Evolutionary conservation across 2,888 invertebrate species (phyloP).

Genomic region (Drosophila kuntzei): DNA sequence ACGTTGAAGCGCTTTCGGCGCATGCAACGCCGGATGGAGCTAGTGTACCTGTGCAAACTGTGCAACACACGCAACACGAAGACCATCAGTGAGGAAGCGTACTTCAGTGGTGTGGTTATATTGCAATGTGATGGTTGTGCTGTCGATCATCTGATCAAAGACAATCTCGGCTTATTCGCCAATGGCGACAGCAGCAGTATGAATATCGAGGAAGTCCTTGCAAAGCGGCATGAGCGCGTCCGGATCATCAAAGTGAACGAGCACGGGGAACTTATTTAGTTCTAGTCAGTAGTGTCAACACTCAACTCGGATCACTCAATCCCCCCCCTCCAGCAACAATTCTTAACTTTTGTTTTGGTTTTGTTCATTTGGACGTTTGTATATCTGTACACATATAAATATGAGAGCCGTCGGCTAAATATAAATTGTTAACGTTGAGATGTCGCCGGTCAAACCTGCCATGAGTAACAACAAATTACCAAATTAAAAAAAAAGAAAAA

Average conservation of each 20-base stretch:
- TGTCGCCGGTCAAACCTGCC: constrained; percentile 31
- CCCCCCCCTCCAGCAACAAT: constrained; percentile 6
- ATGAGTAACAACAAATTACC: constrained; percentile 40
- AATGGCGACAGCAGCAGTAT: constrained; percentile 72
- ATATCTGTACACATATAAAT: constrained; percentile 31
- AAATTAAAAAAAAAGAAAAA: constrained; percentile 4
- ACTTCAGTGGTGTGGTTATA: constrained; percentile 82
- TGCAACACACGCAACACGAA: constrained; percentile 83
- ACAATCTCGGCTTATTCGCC: constrained; percentile 83
- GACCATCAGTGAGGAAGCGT: constrained; percentile 83
- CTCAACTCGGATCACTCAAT: not conserved
- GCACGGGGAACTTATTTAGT: constrained; percentile 82
- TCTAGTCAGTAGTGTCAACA: constrained; percentile 59
- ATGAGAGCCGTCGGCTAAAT: constrained; percentile 52
- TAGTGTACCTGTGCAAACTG: constrained; percentile 83
- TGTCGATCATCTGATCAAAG: constrained; percentile 83
- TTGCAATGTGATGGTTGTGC: constrained; percentile 84
- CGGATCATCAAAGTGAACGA: constrained; percentile 82
- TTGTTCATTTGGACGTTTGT: constrained; percentile 37
- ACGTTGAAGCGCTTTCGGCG: constrained; percentile 77
- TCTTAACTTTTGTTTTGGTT: constrained; percentile 33
- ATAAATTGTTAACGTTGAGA: constrained; percentile 35
- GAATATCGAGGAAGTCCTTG: constrained; percentile 79
- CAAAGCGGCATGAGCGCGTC: constrained; percentile 77
- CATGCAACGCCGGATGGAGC: constrained; percentile 81